These are phyloP conservation scores for Peromyscus melanophrys DNA, from an alignment of 2,797 vertebrate species.

Conservation along the genomic window DNA sequence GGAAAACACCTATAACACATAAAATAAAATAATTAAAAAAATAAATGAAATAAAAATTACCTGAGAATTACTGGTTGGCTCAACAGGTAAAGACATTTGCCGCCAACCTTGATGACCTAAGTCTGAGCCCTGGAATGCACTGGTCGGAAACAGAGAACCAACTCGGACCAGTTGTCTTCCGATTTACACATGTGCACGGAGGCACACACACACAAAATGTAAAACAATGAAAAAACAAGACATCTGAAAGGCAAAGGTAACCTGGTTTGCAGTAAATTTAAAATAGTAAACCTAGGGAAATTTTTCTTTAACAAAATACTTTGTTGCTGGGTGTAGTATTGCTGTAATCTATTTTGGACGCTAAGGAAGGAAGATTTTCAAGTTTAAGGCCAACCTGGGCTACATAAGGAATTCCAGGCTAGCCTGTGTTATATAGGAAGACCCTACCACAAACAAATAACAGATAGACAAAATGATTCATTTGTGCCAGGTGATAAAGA, in stretches of 20 bases:
- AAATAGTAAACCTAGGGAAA: not conserved
- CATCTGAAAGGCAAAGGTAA: not conserved
- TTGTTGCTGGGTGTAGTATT: not conserved
- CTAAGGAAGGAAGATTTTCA: not conserved
- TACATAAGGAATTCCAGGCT: not conserved
- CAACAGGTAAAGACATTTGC: not conserved
- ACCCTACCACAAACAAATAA: not conserved
- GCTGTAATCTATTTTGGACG: too few relatives aligned
- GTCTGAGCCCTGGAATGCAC: not conserved
- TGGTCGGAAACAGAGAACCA: not conserved
- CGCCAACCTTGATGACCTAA: not conserved
- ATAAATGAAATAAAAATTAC: not conserved
- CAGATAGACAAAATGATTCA: not conserved
- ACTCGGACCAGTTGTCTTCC: not conserved
- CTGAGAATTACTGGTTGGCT: not conserved
- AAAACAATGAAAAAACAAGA: not conserved
- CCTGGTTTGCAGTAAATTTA: not conserved
- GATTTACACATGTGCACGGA: not conserved
- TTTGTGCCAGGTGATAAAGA: not conserved
- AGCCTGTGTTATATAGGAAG: not conserved
- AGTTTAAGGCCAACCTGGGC: not conserved
- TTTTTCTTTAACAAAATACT: not conserved
- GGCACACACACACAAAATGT: not conserved
- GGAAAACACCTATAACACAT: not conserved
- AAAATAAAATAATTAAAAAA: not conserved